These are phyloP conservation scores for Rhinatrema bivittatum DNA, from an alignment of 2,797 vertebrate genomes.

Conservation along the genomic window DNA sequence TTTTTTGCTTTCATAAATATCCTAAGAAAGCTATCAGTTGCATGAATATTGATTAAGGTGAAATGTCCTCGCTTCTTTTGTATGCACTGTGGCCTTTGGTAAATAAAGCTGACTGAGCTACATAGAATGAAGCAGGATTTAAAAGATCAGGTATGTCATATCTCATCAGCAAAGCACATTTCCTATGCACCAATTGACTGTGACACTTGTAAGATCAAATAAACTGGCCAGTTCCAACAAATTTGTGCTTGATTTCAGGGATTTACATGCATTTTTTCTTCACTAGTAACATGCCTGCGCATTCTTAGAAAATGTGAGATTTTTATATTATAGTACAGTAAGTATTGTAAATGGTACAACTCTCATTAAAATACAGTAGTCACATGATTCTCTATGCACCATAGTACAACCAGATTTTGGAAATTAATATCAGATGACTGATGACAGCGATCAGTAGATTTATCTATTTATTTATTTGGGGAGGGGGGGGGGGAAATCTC, in stretches of 20 bases:
- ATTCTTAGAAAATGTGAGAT: no score
- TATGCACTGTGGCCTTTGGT: constrained; percentile 9
- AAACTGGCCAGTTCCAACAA: neutral
- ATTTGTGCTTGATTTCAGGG: neutral
- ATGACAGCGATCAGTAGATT: no score
- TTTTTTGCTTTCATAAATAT: constrained; percentile 10
- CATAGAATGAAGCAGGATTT: constrained; percentile 4
- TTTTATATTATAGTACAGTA: no score
- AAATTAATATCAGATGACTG: no score
- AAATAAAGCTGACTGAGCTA: constrained; percentile 11
- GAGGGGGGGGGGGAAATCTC: no score
- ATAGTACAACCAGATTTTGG: no score
- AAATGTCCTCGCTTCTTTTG: constrained; percentile 9
- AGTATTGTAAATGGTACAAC: no score
- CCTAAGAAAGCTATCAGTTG: constrained; percentile 5
- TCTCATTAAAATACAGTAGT: no score
- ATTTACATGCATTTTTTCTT: no score
- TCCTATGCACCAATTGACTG: neutral
- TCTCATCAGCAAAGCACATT: constrained; percentile 8
- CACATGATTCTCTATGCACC: no score
- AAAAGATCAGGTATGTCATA: constrained; percentile 10
- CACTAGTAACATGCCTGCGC: no score
- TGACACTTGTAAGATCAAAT: constrained; percentile 6
- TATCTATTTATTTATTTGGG: no score
- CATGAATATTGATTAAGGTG: constrained; percentile 14